Evolutionary conservation across 2,113 vertebrate genomes (phyloP).

Genomic region (Syngnathoides biaculeatus): DNA sequence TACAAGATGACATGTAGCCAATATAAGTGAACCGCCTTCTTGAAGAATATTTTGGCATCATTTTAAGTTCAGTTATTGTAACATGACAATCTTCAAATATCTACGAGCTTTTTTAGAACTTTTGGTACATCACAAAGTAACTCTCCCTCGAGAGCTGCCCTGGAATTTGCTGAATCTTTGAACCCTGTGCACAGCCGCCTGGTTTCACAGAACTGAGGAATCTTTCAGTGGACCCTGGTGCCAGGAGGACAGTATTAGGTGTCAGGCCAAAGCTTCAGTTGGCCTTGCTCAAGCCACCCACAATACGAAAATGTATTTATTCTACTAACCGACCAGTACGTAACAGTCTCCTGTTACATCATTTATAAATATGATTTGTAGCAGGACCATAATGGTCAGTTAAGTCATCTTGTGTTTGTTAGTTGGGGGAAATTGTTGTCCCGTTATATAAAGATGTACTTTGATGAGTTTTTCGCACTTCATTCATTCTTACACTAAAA

Average conservation of each 20-base stretch:
- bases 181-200: slow-evolving; percentile 59
- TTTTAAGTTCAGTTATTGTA: slow-evolving; percentile 23
- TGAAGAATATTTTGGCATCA: not conserved
- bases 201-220: slow-evolving; percentile 71
- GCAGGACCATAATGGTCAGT: not conserved
- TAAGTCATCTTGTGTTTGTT: not conserved
- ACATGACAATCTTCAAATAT: slow-evolving; percentile 42
- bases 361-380: not conserved
- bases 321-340: slow-evolving; percentile 1
- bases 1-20: not conserved
- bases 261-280: slow-evolving; percentile 35
- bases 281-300: slow-evolving; percentile 24
- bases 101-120: slow-evolving; percentile 44
- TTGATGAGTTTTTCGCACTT: not conserved
- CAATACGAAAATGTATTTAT: slow-evolving; percentile 31
- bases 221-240: slow-evolving; percentile 66
- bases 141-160: slow-evolving; percentile 65
- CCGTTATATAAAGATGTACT: not conserved
- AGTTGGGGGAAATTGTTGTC: not conserved
- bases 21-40: not conserved
- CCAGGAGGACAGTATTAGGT: slow-evolving; percentile 69
- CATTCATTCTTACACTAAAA: too few relatives aligned
- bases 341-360: not conserved
- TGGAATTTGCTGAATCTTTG: slow-evolving; percentile 71
- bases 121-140: slow-evolving; percentile 56